phyloP scores from a whole-genome alignment of 1,140 invertebrate genomes.

The Lepidotrigona ventralis region DNA sequence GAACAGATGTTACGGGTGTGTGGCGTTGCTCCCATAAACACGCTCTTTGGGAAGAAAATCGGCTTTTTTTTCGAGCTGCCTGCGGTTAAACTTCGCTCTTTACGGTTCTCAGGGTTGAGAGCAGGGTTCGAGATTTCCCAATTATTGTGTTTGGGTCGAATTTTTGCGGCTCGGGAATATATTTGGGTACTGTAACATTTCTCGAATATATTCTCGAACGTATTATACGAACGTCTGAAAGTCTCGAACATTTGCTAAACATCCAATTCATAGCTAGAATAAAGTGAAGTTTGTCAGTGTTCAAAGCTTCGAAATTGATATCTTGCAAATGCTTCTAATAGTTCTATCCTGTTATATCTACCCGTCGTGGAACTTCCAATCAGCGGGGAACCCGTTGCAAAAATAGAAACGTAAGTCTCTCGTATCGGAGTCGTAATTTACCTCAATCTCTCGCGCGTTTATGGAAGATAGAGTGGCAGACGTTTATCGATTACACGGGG shows the following conservation, averaged over 20 bases:
- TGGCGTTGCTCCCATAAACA: constrained; percentile 20
- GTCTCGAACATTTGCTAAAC: no score
- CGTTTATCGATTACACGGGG: constrained; percentile 51
- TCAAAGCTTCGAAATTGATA: not conserved
- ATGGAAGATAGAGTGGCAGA: constrained; percentile 2
- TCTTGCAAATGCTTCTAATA: not conserved
- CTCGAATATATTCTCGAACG: no score
- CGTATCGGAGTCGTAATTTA: constrained; percentile 30
- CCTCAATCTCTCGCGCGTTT: not conserved
- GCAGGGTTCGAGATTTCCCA: not conserved
- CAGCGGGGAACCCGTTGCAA: not conserved
- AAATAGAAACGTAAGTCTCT: not conserved
- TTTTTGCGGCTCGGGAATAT: not conserved
- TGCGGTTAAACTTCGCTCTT: constrained; percentile 2
- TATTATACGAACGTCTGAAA: not conserved
- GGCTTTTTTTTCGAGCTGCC: not conserved
- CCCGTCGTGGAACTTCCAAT: not conserved
- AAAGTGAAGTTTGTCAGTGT: not conserved
- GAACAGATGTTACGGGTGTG: constrained; percentile 15
- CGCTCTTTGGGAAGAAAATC: constrained; percentile 19
- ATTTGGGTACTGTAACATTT: not conserved
- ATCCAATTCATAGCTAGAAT: not conserved
- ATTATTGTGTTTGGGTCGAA: not conserved
- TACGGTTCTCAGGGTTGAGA: not conserved
- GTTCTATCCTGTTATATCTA: not conserved